Evolutionary conservation across 1,140 invertebrate species (phyloP), one percentile per base, ranked within the genome.

Genomic region (Orchestia grillus): DNA sequence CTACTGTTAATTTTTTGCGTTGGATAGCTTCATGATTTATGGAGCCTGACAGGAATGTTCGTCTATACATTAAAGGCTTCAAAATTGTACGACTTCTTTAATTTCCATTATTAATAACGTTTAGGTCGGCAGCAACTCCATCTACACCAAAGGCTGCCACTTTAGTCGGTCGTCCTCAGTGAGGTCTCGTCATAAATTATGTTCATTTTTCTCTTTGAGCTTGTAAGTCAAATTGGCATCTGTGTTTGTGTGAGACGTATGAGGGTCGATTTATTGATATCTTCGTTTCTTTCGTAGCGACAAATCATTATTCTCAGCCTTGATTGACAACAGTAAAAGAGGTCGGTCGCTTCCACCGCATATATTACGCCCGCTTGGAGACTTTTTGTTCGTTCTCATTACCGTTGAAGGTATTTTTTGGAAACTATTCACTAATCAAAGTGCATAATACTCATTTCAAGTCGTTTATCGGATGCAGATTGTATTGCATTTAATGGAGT

Each of bases 231-330:
- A 47, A 94, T 94, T 47, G 92, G 44, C 15, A 47, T 47, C 44
- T n/a, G 16, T 11, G 0, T 45, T 45, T 44, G 8, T 44, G 41
- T 94, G 92, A 94, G 43, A 45, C 92, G 40, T 44, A 47, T 40
- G 92, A 44, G 92, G 23, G 19, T 94, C 92, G 92, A 94, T 94
- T 94, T 94, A 94, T 94, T 94, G 92, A 94, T 94, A 42, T 45
- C 41, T 45, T 94, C 42, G 16, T 94, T 94, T 94, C 36, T 94
- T 11, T 94, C 16, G 11, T 4, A 19, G 41, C 36, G n/a, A 90
- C 88, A 90, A 90, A 90, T 90, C 23, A 44, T 90, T 90, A 90
- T 90, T 41, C n/a, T 16, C 11, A 42, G 88, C 41, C 41, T 90
- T 90, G 88, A 44, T 90, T 90, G 42, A 90, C 43, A 42, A 42